Conservation (phyloP, 2,888 invertebrate species). For the Flabesymbios commensalis region DNA sequence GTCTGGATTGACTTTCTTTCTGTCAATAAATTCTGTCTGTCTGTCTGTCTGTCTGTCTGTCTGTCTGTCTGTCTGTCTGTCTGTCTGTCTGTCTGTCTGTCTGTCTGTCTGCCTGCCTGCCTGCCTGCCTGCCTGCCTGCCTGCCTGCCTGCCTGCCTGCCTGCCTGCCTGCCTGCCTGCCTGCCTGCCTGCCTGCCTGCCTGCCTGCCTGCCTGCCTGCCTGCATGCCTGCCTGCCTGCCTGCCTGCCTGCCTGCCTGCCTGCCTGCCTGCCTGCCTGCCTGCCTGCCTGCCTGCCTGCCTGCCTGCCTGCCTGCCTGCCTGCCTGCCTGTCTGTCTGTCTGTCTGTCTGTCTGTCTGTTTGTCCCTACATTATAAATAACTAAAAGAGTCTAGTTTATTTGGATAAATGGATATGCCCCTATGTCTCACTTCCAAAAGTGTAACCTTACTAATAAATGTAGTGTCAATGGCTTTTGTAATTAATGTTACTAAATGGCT, state of each 20-base stretch:
- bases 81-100: conserved; percentile 11
- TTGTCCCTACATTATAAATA: too few species aligned
- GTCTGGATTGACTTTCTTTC: background rate
- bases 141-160: background rate
- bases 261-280: background rate
- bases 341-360: background rate
- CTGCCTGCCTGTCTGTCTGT: background rate
- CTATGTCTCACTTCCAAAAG: too few species aligned
- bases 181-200: conserved; percentile 8
- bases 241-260: background rate
- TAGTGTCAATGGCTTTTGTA: too few species aligned
- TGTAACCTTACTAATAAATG: too few species aligned
- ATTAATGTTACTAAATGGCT: too few species aligned
- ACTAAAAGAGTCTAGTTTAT: too few species aligned
- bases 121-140: background rate
- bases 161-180: conserved; percentile 8
- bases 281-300: background rate
- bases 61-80: conserved; percentile 8
- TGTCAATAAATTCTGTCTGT: conserved; percentile 3
- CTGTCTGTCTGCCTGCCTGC: conserved; percentile 11
- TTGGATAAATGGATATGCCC: too few species aligned
- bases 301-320: conserved; percentile 6
- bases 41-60: conserved; percentile 17
- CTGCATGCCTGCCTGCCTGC: conserved; percentile 3
- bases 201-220: conserved; percentile 8